Conservation (phyloP, 2,888 invertebrate genomes). For the Chrysotoxum bicinctum region DNA sequence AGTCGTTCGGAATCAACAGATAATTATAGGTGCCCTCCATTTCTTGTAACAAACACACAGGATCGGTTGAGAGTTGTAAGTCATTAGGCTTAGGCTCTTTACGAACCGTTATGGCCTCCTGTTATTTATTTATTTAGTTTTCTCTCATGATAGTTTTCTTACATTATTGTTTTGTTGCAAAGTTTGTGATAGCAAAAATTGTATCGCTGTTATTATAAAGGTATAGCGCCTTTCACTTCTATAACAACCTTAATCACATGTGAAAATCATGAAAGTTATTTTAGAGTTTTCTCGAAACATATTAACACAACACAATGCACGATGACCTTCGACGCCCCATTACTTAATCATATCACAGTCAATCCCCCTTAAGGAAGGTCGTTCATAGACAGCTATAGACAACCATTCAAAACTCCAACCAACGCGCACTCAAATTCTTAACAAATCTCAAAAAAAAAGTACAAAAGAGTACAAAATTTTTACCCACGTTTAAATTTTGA, state of each 20-base stretch:
- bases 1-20: too few relatives aligned
- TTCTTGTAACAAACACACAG: too few relatives aligned
- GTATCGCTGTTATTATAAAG: too few relatives aligned
- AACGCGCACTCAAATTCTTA: neutral
- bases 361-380: slow-evolving; percentile 54
- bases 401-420: slow-evolving; percentile 62
- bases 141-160: too few relatives aligned
- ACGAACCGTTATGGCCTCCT: too few relatives aligned
- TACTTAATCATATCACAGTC: slow-evolving; percentile 47
- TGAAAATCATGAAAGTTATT: neutral
- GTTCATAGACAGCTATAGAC: slow-evolving; percentile 1
- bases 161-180: too few relatives aligned
- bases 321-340: slow-evolving; percentile 48
- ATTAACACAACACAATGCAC: neutral
- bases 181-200: too few relatives aligned
- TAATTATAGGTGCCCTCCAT: too few relatives aligned
- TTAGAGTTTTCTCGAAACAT: neutral
- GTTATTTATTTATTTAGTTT: too few relatives aligned
- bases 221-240: neutral
- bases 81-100: too few relatives aligned
- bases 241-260: neutral
- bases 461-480: slow-evolving; percentile 17
- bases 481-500: slow-evolving; percentile 33
- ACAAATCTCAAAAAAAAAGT: neutral
- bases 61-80: too few relatives aligned